Conservation (phyloP, 2,113 vertebrate species). For the Tyto alba region DNA sequence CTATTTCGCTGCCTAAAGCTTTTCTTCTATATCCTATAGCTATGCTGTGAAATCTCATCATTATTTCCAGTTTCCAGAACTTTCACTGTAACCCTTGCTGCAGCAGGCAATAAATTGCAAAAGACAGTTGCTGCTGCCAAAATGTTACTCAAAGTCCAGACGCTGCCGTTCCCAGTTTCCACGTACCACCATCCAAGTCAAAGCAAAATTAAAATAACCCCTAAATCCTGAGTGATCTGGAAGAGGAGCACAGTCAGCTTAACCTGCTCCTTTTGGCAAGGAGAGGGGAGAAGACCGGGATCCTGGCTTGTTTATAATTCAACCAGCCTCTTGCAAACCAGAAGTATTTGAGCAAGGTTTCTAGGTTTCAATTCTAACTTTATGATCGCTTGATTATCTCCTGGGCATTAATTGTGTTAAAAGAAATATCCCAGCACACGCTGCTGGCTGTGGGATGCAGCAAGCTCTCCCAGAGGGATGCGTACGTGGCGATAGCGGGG, state of each 20-base stretch:
- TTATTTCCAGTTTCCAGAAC: conserved; percentile 30
- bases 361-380: not conserved
- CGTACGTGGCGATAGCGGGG: accelerated
- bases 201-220: not conserved
- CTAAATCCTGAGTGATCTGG: not conserved
- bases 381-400: not conserved
- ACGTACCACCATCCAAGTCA: not conserved
- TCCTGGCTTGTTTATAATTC: not conserved
- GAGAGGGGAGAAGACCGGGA: not conserved
- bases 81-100: not conserved
- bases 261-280: conserved; percentile 25
- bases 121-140: not conserved
- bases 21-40: not conserved
- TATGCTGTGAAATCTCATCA: not conserved
- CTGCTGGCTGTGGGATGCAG: not conserved
- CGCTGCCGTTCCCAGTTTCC: not conserved
- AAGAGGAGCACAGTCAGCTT: not conserved
- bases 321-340: not conserved
- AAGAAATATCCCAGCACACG: not conserved
- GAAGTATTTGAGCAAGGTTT: not conserved
- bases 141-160: conserved; percentile 6
- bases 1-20: not conserved
- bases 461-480: not conserved
- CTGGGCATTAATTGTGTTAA: not conserved
- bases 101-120: conserved; percentile 4